A percentile compares a stretch with the other conserved stretches of the same genome.
Evolutionary conservation across 1,140 invertebrate genomes (phyloP).

Genomic region (Zeugodacus cucurbitae): DNA sequence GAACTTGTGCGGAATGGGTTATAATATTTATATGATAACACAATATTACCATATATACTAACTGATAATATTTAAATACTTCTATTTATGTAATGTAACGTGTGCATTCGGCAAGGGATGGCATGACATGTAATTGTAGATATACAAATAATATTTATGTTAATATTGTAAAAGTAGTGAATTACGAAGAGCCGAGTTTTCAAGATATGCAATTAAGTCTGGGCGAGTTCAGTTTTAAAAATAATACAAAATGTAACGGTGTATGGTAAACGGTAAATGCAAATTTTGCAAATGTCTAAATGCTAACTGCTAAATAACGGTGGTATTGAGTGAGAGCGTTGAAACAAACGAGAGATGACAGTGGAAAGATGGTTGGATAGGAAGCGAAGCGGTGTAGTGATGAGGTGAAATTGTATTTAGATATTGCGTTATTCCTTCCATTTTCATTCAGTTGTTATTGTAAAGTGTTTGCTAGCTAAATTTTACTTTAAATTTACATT

Average conservation of each 20-base stretch:
- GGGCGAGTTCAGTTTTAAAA: neutral
- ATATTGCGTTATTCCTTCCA: conserved; percentile 27
- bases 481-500: conserved; percentile 35
- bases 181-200: conserved; percentile 11
- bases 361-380: neutral
- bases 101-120: neutral
- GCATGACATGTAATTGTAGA: conserved; percentile 30
- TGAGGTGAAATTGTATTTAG: conserved; percentile 9
- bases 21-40: neutral
- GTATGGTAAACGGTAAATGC: neutral
- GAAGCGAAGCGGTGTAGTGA: neutral
- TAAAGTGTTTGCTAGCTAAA: conserved; percentile 38
- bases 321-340: neutral
- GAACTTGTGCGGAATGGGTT: neutral
- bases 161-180: conserved; percentile 21
- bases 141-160: conserved; percentile 37
- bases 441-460: conserved; percentile 30
- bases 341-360: neutral
- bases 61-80: neutral
- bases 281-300: neutral
- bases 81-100: neutral
- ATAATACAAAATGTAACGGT: neutral
- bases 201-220: neutral
- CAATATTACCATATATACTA: neutral
- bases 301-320: neutral